These are phyloP conservation scores for Fukomys damarensis DNA, from an alignment of 2,113 vertebrate species.

Conservation along the genomic window DNA sequence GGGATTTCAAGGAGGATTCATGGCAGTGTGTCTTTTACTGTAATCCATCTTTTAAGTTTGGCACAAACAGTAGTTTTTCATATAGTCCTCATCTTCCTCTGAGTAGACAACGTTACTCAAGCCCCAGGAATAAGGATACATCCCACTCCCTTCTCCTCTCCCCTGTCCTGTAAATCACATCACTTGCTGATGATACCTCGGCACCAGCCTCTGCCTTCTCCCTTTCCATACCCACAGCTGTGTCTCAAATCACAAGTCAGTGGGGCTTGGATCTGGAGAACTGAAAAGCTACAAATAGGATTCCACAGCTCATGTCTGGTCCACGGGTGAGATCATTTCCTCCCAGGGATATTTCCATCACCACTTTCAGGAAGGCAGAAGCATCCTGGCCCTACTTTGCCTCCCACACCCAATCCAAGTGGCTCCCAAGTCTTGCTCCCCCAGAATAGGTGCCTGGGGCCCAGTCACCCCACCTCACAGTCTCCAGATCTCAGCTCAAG, in stretches of 20 bases:
- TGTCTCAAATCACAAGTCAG: background rate
- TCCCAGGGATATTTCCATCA: background rate
- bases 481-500: background rate
- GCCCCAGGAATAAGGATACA: background rate
- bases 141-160: background rate
- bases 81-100: background rate
- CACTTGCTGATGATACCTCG: background rate
- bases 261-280: background rate
- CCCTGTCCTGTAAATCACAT: background rate
- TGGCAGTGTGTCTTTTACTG: background rate
- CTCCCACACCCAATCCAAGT: background rate
- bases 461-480: background rate
- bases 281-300: background rate
- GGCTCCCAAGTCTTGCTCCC: background rate
- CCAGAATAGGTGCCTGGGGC: background rate
- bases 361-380: background rate
- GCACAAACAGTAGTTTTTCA: background rate
- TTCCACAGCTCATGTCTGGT: background rate
- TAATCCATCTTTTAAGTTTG: background rate
- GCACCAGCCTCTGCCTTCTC: background rate
- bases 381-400: background rate
- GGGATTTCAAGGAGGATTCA: background rate
- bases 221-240: background rate
- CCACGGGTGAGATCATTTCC: background rate
- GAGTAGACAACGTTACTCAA: background rate